Percentiles rank a stretch among this genome's conserved stretches.
Conservation (phyloP, 1,140 invertebrate genomes). For the Ostrea edulis region DNA sequence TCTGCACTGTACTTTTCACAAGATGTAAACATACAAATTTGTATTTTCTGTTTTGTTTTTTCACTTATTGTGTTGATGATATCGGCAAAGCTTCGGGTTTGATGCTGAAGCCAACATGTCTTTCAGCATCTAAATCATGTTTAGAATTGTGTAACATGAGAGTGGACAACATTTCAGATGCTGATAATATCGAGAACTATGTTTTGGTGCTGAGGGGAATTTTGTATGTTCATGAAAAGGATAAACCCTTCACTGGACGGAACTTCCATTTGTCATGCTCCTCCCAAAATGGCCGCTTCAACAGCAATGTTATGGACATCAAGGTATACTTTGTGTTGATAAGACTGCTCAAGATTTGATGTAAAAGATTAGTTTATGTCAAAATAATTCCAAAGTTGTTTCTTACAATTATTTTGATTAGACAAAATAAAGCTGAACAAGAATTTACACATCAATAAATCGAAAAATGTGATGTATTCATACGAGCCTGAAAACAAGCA, state of each 20-base stretch:
- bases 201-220: constrained; percentile 91
- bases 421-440: too few species aligned
- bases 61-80: too few species aligned
- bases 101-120: background rate
- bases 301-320: constrained; percentile 96
- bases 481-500: too few species aligned
- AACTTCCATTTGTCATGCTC: constrained; percentile 97
- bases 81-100: background rate
- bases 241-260: constrained; percentile 92
- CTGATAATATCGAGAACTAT: constrained; percentile 92
- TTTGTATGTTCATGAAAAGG: constrained; percentile 93
- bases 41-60: too few species aligned
- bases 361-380: too few species aligned
- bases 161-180: constrained; percentile 79
- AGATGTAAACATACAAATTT: too few species aligned
- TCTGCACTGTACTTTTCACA: background rate
- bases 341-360: too few species aligned
- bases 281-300: constrained; percentile 94
- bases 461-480: too few species aligned
- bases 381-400: too few species aligned
- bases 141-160: background rate
- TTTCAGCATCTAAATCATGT: background rate
- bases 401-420: too few species aligned
- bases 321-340: constrained; percentile 83
- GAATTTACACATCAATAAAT: too few species aligned